Base-by-base conservation (phyloP, 2,888 invertebrate species). In the Brachyptera risi region DNA sequence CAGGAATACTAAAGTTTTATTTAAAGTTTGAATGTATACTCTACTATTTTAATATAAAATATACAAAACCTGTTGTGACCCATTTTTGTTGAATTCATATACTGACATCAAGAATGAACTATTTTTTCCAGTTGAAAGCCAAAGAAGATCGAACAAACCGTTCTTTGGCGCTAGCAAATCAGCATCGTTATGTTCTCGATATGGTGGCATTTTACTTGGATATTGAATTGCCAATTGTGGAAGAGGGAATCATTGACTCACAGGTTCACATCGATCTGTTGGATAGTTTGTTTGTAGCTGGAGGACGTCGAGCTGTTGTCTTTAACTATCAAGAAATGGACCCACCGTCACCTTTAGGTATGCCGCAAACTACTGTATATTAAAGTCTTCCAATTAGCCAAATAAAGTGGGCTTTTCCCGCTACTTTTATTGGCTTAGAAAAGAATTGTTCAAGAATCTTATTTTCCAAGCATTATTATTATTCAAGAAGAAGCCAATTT, bases 221-320 rank as follows among this genome's bases (percentile, higher is more conserved):
- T 15, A 58, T 78, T 59, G 74, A 80, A n/a, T 66, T 75, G 11
- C 80, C 80, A 24, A 79, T 80, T 65, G 77, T 88, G 1, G 76
- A 87, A 74, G 88, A 89, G 61, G 89, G 88, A 56, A 78, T 88
- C 3, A 79, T 82, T 58, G 92, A 92, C 73, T 80, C 82, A 50
- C 83, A 84, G 60, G 71, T 77, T 59, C 82, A 85, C 68, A 73
- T 87, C 1, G 80, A 84, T 9, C 70, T 82, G 19, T 72, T 90
- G 61, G 81, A 83, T 54, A 83, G 81, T 67, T 79, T 87, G 40
- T 79, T 86, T 19, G 79, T 75, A 4, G 81, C 82, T 63, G 83
- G 83, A 21, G 86, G 86, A 1, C 76, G 79, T 60, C 78, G 78
- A 65, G 83, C 84, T 50, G 72, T 88, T 54, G 76, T 88, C 60